These are phyloP conservation scores for Crenuchus spilurus DNA, from an alignment of 2,797 vertebrate species.

Conservation along the genomic window DNA sequence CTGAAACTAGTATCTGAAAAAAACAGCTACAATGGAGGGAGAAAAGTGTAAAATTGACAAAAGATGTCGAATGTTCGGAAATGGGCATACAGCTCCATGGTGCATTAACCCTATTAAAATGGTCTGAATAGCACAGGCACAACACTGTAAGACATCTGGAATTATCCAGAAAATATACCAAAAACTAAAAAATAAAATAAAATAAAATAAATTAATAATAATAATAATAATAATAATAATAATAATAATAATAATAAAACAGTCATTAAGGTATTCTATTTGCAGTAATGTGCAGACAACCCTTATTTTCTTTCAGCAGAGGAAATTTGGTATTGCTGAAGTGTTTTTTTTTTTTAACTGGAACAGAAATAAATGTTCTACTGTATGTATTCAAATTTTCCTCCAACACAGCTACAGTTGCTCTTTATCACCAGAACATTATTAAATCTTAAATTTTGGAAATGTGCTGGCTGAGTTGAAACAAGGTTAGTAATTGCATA, in stretches of 20 bases:
- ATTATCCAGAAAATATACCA: conserved; percentile 7
- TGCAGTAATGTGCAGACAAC: conserved; percentile 11
- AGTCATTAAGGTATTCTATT: not conserved
- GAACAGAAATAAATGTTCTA: too few relatives aligned
- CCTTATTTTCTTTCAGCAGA: not conserved
- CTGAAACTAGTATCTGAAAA: conserved; percentile 33
- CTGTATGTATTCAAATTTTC: too few relatives aligned
- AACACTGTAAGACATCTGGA: conserved; percentile 35
- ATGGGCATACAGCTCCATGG: not conserved
- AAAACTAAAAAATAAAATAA: not conserved
- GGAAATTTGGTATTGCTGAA: not conserved
- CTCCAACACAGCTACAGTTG: not conserved
- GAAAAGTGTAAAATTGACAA: not conserved
- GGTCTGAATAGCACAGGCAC: conserved; percentile 36
- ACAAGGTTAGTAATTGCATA: conserved; percentile 30
- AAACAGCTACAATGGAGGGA: conserved; percentile 12
- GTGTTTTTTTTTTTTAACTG: not conserved
- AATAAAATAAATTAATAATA: conserved; percentile 11
- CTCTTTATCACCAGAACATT: not conserved
- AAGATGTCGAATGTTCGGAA: not conserved
- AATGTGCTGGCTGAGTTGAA: not conserved
- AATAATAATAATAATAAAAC: too few relatives aligned
- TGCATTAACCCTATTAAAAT: too few relatives aligned
- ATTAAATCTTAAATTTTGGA: too few relatives aligned
- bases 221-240: too few relatives aligned